Evolutionary conservation across 1,140 invertebrate species (phyloP).

Genomic region (Eubasilissa regina): DNA sequence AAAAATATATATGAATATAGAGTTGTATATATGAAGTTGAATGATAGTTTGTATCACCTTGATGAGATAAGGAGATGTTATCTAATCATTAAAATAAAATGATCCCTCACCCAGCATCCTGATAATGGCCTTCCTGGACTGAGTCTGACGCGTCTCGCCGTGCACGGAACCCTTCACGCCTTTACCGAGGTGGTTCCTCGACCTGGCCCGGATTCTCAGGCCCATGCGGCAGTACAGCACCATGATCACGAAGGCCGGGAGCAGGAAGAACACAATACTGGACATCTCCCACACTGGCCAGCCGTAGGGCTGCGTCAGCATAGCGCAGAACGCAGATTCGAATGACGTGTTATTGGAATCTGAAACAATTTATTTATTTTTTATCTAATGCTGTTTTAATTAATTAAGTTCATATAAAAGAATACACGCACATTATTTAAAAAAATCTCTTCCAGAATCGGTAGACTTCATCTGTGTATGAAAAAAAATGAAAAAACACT

Average conservation of each 20-base stretch:
- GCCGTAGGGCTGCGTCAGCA: constrained; percentile 75
- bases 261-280: constrained; percentile 85
- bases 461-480: no score
- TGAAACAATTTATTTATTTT: no score
- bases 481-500: no score
- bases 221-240: constrained; percentile 86
- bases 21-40: no score
- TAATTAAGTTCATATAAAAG: no score
- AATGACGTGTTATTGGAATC: constrained; percentile 69
- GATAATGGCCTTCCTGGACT: constrained; percentile 83
- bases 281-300: constrained; percentile 86
- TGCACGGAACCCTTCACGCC: constrained; percentile 77
- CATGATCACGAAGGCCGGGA: constrained; percentile 86
- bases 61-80: no score
- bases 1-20: no score
- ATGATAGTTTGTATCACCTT: no score
- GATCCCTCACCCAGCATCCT: constrained; percentile 82
- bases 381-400: no score
- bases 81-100: neutral
- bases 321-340: constrained; percentile 85
- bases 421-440: no score
- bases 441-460: no score
- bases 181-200: constrained; percentile 67
- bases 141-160: constrained; percentile 77
- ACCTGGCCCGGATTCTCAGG: constrained; percentile 74